Percentiles rank a stretch among this genome's conserved stretches.
These are phyloP conservation scores for Gisinianus flammeolus DNA, from an alignment of 2,888 invertebrate species.

Conservation along the genomic window DNA sequence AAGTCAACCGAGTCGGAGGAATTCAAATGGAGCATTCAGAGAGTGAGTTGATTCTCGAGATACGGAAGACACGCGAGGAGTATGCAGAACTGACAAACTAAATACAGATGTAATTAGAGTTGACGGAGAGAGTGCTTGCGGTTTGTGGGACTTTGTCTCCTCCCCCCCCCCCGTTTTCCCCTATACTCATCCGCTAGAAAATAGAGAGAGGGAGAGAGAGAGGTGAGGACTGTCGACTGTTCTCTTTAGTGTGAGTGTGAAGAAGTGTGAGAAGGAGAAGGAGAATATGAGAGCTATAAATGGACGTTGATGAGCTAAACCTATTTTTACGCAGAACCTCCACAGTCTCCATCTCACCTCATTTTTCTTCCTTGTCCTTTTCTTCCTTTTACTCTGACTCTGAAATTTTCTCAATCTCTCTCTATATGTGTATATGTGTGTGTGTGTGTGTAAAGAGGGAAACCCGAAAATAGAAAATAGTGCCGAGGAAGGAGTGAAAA, in stretches of 20 bases:
- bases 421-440: neutral
- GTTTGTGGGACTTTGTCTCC: no score
- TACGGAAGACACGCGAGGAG: no score
- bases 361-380: neutral
- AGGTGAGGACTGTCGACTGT: neutral
- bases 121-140: no score
- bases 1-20: no score
- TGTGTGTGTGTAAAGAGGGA: neutral
- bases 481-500: constrained; percentile 17
- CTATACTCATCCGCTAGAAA: neutral
- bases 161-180: no score
- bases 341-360: neutral
- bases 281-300: constrained; percentile 43
- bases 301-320: constrained; percentile 41
- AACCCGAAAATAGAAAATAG: constrained; percentile 2
- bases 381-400: neutral
- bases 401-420: neutral
- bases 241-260: neutral
- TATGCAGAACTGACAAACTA: no score
- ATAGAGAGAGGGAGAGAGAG: neutral
- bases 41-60: no score
- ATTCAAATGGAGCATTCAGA: no score
- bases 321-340: constrained; percentile 24
- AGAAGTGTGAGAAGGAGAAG: constrained; percentile 21
- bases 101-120: no score